Evolutionary conservation across 1,140 invertebrate genomes (phyloP), one percentile per base, ranked within the genome.

Genomic region (Bombus waltoni): DNA sequence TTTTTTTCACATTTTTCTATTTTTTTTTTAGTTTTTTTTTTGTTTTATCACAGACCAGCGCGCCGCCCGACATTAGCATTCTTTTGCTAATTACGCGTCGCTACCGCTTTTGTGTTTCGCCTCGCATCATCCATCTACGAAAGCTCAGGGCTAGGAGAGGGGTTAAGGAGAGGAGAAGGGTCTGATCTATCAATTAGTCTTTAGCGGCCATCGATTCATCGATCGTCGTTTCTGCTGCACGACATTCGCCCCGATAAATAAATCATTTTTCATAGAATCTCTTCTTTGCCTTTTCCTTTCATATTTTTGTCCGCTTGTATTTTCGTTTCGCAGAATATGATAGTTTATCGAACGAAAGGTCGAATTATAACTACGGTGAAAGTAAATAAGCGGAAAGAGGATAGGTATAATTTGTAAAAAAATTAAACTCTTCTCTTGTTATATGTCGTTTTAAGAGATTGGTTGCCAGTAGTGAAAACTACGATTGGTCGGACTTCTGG

Each of bases 31-130:
- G 73, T 70, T 74, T 83, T 65, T 84, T 78, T 74, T 47, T 84
- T 10, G 25, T 82, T 86, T 86, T 90, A 87, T 90, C 89, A 90
- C 88, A 89, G 86, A 88, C 87, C 86, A 84, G 88, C 89, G 88
- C 81, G 75, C 88, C 85, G 70, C 66, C 62, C 84, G 80, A 59
- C 70, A 77, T 76, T 71, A 76, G 74, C 66, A 53, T 62, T 47
- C 77, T 68, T 35, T 68, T 59, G 88, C 88, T 88, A 86, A 86
- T 88, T 81, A 84, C 78, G 86, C 81, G 53, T 65, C 81, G 74
- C 74, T 47, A 77, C 66, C 77, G 70, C 76, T 81, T 81, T 70
- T 84, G 53, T 76, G 53, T 76, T 70, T 65, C 77, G 44, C 74
- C 59, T 70, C 62, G 66, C 78, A 65, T 22, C 83, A 74, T 74